Conservation (phyloP, 1,140 invertebrate species). For the Drosophila virilis region DNA sequence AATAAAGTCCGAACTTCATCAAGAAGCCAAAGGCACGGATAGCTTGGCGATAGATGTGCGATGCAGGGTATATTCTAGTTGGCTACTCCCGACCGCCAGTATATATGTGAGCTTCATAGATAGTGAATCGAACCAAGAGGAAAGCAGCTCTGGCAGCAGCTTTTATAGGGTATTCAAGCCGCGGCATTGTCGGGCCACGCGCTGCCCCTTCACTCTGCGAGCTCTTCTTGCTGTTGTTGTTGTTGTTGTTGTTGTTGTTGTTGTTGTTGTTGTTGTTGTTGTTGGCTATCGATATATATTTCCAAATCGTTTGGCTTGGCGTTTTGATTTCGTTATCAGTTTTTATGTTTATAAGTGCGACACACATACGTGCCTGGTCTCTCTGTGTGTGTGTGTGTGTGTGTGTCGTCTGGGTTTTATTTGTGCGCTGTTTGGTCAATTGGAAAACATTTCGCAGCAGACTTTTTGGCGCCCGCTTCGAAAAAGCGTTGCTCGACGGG, state of each 20-base stretch:
- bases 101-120: too few relatives aligned
- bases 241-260: constrained; percentile 7
- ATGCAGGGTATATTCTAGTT: too few relatives aligned
- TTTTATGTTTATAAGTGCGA: constrained; percentile 79
- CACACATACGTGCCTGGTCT: constrained; percentile 20
- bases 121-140: too few relatives aligned
- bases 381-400: constrained; percentile 16
- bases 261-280: constrained; percentile 18
- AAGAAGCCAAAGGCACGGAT: too few relatives aligned
- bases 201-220: neutral
- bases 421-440: constrained; percentile 80
- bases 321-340: constrained; percentile 82
- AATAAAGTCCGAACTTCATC: too few relatives aligned
- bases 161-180: constrained; percentile 10
- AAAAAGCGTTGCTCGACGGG: constrained; percentile 34
- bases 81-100: too few relatives aligned
- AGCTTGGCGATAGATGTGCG: too few relatives aligned
- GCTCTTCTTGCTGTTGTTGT: neutral
- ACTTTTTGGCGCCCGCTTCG: constrained; percentile 71
- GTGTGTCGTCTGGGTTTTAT: constrained; percentile 65
- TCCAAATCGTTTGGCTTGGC: constrained; percentile 79
- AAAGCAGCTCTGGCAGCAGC: too few relatives aligned
- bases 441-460: constrained; percentile 81
- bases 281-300: constrained; percentile 68
- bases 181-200: neutral